Evolutionary conservation across 2,113 vertebrate genomes (phyloP).

Genomic region (Tretioscincus oriximinensis): DNA sequence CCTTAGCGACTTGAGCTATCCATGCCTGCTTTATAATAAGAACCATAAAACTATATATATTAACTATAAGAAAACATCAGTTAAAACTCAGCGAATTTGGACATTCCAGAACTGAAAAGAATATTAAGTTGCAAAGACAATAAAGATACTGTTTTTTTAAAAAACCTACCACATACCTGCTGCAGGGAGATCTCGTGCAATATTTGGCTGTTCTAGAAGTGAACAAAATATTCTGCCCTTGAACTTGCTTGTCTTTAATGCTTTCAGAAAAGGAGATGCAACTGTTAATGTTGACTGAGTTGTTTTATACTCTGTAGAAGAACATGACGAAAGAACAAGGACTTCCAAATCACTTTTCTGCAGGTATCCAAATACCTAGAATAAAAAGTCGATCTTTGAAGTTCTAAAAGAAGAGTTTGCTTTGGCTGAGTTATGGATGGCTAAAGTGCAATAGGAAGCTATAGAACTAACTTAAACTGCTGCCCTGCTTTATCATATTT

Average conservation of each 20-base stretch:
- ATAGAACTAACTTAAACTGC: background rate
- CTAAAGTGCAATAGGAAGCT: background rate
- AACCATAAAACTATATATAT: too few species aligned
- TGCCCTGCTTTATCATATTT: background rate
- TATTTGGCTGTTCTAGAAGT: conserved; percentile 90
- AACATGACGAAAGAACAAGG: conserved; percentile 83
- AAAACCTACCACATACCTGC: conserved; percentile 88
- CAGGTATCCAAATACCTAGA: conserved; percentile 84
- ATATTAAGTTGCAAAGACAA: too few species aligned
- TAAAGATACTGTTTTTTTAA: too few species aligned
- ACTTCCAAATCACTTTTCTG: conserved; percentile 78
- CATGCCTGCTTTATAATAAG: too few species aligned
- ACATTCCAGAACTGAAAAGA: too few species aligned
- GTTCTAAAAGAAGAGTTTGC: too few species aligned
- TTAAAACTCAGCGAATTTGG: too few species aligned
- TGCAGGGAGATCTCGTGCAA: conserved; percentile 85
- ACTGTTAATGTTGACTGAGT: conserved; percentile 77
- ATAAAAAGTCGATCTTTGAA: conserved; percentile 11
- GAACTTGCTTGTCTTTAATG: conserved; percentile 80
- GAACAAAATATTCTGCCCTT: conserved; percentile 70
- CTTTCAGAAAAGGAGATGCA: conserved; percentile 84
- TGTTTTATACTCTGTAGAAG: conserved; percentile 87
- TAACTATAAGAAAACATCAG: too few species aligned
- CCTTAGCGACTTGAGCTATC: too few species aligned
- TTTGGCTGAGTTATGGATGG: background rate